Evolutionary conservation across 1,140 invertebrate genomes (phyloP).

Genomic region (Neodiprion lecontei): DNA sequence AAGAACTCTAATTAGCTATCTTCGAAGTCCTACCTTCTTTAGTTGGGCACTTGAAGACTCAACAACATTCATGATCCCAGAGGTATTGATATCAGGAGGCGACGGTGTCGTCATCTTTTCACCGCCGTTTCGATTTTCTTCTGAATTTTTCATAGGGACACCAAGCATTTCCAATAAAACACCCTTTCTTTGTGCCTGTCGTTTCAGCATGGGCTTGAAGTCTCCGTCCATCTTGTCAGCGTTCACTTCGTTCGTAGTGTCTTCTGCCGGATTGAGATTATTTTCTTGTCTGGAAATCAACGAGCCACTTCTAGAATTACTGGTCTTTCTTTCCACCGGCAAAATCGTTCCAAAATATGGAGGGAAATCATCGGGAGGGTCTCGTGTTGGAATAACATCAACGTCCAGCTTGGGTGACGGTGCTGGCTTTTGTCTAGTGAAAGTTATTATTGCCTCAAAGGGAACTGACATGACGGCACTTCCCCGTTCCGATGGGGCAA

Average conservation of each 20-base stretch:
- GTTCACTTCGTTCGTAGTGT: constrained; percentile 19
- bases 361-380: constrained; percentile 44
- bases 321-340: background rate
- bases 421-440: constrained; percentile 37
- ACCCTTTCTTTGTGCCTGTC: constrained; percentile 20
- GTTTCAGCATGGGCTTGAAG: constrained; percentile 27
- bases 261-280: constrained; percentile 11
- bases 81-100: background rate
- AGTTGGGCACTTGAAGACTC: background rate
- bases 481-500: background rate
- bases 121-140: background rate
- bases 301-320: background rate
- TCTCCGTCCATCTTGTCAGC: constrained; percentile 22
- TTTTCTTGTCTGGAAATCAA: constrained; percentile 1
- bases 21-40: background rate
- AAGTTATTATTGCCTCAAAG: constrained; percentile 53
- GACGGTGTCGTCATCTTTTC: background rate
- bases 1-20: too few species aligned
- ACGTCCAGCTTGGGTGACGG: constrained; percentile 27
- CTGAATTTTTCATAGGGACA: constrained; percentile 19
- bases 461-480: constrained; percentile 47
- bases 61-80: background rate
- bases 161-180: constrained; percentile 34
- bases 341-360: constrained; percentile 42
- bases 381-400: constrained; percentile 23